Evolutionary conservation across 2,113 vertebrate species (phyloP), one percentile per base, ranked within the genome.

Genomic region (Brachyhypopomus gauderio): DNA sequence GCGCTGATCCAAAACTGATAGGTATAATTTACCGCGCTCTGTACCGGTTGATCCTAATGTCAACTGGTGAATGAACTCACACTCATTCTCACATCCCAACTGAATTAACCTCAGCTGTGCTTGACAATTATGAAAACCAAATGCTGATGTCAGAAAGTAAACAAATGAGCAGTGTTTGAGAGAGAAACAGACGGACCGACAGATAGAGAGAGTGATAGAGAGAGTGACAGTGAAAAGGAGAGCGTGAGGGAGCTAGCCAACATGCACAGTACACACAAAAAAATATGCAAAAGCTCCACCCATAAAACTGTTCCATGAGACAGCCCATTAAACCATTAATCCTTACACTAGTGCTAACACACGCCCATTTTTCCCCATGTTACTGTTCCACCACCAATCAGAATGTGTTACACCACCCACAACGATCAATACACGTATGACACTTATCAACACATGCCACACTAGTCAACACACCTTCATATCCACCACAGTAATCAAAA

Each of bases 61-160:
- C 12, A 52, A 3, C 45, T 14, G 2, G 9, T 52, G 9, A 11
- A 52, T 12, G 12, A 11, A 22, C 9, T 22, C 58, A 60, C 58
- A 60, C 58, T 12, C 60, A 23, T 12, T 23, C 11, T 60, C 27
- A 11, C 45, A 52, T 52, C 45, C 11, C 45, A 52, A 14, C 45
- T 12, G 11, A 52, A 52, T 14, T 11, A 52, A 52, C 30, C 30
- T 30, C 30, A 30, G 30, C 45, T 52, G 2, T 52, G 45, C 12
- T 52, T 11, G 45, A 12, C 36, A 14, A 45, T 20, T 0, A 60
- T 75, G 62, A 69, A 66, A 81, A 81, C 63, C 62, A 75, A 81
- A 81, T 41, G 34, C 64, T 69, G 23, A 77, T 82, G 67, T 59
- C 77, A 25, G 36, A 73, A 82, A 77, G 77, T 77, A 41, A 82